Percentiles rank a stretch among this genome's conserved stretches.
Evolutionary conservation across 2,797 vertebrate genomes (phyloP).

Genomic region (Chromobotia macracanthus): DNA sequence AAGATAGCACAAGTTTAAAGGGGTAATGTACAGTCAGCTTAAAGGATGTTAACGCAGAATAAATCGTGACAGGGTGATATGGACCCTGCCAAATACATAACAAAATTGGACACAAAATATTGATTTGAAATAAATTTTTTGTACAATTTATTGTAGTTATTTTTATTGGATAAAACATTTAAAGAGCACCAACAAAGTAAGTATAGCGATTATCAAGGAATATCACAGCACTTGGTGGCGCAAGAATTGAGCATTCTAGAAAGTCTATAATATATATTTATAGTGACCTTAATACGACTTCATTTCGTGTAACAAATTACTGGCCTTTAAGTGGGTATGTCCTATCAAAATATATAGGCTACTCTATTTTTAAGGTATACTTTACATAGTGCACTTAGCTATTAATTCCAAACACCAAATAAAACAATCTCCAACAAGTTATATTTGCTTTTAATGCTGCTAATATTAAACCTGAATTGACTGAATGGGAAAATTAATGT

Average conservation of each 20-base stretch:
- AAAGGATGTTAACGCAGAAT: background rate
- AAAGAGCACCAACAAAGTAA: background rate
- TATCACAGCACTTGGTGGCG: too few species aligned
- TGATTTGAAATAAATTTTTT: background rate
- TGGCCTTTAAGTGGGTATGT: background rate
- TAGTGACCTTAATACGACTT: background rate
- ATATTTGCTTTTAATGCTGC: too few species aligned
- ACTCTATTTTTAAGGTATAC: background rate
- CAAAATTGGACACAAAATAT: background rate
- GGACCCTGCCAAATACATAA: background rate
- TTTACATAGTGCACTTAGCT: too few species aligned
- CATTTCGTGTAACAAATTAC: background rate
- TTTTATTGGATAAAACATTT: background rate
- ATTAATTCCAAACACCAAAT: too few species aligned
- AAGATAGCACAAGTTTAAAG: background rate
- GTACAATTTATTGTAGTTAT: background rate
- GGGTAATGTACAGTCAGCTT: background rate
- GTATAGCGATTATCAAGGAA: background rate
- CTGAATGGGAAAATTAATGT: background rate
- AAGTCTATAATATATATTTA: background rate
- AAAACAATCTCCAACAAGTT: too few species aligned
- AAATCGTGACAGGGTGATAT: background rate
- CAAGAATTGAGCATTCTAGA: too few species aligned
- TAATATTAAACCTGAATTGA: too few species aligned
- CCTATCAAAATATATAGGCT: background rate